Evolutionary conservation across 2,113 vertebrate species (phyloP), one percentile per base, ranked within the genome.

Genomic region (Verasper variegatus): DNA sequence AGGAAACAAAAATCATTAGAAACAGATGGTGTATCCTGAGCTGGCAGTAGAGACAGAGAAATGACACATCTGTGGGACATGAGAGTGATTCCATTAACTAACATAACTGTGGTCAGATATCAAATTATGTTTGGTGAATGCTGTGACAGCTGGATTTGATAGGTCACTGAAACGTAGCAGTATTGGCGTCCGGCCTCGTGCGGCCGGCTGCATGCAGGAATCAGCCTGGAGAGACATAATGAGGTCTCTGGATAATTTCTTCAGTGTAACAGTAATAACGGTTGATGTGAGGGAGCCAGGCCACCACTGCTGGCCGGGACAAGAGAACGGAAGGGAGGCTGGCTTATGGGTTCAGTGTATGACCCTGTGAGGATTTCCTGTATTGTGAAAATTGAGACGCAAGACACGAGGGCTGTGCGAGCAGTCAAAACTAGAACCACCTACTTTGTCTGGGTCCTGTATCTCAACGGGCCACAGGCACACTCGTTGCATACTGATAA

Each of bases 401-500:
- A 18, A 68, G 76, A 73, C 83, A 69, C 17, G 62, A 80, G 71
- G 73, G 78, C 84, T 58, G 71, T 3, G 42, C 75, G 75, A 83
- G 78, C 78, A 82, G 78, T 83, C 83, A 31, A 71, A 85, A 78
- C 70, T 73, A 74, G 89, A 89, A 84, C 90, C 84, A 71, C 84
- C 86, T 76, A 80, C 90, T 82, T 83, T 69, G 78, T 78, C 81
- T 63, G 72, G 70, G 52, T 51, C 68, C 64, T 78, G 71, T 74
- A 72, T 85, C 78, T 74, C 74, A 56, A 49, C 35, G 68, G 74
- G 81, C 84, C 72, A n/a, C 62, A 78, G 68, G 73, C 45, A 63
- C 84, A 47, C 79, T 75, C 76, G 3, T 27, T 73, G 85, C 89
- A 82, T 91, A 82, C 79, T 88, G 87, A 90, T 88, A 89, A 89